Evolutionary conservation across 2,113 vertebrate species (phyloP).

Genomic region (Apodemus speciosus): DNA sequence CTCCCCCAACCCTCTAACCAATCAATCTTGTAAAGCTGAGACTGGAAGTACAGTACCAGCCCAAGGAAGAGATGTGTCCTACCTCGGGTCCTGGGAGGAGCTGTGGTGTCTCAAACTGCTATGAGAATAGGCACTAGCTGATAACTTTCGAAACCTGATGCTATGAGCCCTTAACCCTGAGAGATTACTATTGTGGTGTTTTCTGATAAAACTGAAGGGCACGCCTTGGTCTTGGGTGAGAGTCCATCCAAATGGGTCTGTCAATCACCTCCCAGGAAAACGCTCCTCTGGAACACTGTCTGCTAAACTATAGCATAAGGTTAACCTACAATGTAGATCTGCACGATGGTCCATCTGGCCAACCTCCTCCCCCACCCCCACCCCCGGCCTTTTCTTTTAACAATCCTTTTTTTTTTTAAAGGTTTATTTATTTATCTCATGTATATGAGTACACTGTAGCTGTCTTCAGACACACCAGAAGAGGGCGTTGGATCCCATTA

Average conservation of each 20-base stretch:
- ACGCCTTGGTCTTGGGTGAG: background rate
- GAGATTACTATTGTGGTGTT: background rate
- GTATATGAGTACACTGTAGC: no score
- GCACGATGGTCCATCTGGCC: background rate
- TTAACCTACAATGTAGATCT: background rate
- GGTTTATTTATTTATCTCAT: no score
- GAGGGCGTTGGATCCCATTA: no score
- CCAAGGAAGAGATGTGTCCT: background rate
- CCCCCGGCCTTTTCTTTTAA: no score
- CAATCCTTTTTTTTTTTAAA: no score
- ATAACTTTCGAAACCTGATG: background rate
- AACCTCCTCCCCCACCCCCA: no score
- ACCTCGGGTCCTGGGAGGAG: background rate
- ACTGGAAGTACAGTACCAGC: background rate
- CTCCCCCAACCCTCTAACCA: background rate
- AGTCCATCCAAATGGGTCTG: background rate
- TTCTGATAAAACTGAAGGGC: background rate
- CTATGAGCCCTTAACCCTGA: background rate
- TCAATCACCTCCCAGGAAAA: background rate
- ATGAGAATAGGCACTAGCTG: background rate
- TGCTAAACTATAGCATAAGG: background rate
- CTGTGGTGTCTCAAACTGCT: background rate
- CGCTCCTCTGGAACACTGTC: background rate
- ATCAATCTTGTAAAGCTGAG: background rate
- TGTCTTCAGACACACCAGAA: no score